These are phyloP conservation scores for Formicarius rufipectus DNA, from an alignment of 2,113 vertebrate genomes.

Conservation along the genomic window DNA sequence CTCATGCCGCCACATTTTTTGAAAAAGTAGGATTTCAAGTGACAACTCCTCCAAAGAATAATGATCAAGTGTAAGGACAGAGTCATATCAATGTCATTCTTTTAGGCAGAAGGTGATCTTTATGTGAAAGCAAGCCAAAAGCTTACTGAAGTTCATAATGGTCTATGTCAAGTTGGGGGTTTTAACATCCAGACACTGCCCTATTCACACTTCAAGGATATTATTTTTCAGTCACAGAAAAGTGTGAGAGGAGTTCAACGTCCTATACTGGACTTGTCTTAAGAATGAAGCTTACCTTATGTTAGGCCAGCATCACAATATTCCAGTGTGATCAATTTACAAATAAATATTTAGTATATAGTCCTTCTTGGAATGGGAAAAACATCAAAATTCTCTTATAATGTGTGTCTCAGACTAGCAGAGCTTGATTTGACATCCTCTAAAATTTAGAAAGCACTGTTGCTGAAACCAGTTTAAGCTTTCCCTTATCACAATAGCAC, in stretches of 20 bases:
- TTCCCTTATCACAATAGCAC: not conserved
- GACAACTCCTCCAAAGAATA: conserved; percentile 26
- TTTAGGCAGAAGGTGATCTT: conserved; percentile 14
- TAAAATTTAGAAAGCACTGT: not conserved
- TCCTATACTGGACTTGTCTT: not conserved
- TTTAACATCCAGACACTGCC: not conserved
- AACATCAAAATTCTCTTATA: not conserved
- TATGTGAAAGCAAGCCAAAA: conserved; percentile 20
- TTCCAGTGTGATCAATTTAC: not conserved
- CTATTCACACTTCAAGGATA: not conserved
- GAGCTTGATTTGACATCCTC: not conserved
- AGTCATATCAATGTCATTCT: not conserved
- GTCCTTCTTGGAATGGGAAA: not conserved
- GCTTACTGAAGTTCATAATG: not conserved
- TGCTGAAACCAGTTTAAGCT: not conserved
- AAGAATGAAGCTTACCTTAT: not conserved
- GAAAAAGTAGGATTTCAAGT: conserved; percentile 11
- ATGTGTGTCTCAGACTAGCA: not conserved
- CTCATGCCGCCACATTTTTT: not conserved
- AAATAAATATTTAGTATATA: not conserved
- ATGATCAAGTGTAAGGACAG: not conserved
- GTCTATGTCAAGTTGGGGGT: not conserved
- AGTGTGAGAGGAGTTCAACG: not conserved
- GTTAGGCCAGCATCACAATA: not conserved
- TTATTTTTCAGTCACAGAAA: not conserved